A percentile compares a stretch with the other conserved stretches of the same genome.
Evolutionary conservation across 2,797 vertebrate genomes (phyloP).

Genomic region (Lagodon rhomboides): DNA sequence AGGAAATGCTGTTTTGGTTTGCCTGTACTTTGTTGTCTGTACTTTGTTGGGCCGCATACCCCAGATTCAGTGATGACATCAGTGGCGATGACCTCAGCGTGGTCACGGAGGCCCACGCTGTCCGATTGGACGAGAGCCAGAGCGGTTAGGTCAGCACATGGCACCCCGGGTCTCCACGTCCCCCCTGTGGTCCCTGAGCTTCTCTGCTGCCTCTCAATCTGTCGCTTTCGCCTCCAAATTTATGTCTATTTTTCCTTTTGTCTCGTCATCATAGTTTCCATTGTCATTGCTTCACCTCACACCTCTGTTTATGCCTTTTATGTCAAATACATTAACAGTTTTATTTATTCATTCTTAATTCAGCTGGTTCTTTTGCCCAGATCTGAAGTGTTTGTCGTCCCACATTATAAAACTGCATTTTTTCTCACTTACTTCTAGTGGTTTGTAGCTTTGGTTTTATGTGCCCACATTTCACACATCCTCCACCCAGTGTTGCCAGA

Average conservation of each 20-base stretch:
- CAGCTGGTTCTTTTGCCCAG: background rate
- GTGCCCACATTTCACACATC: slow-evolving; percentile 13
- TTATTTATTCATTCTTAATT: background rate
- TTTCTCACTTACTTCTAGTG: background rate
- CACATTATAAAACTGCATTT: slow-evolving; percentile 1
- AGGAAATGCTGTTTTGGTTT: slow-evolving; percentile 88
- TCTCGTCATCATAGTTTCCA: slow-evolving; percentile 46
- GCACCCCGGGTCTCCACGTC: slow-evolving; percentile 68
- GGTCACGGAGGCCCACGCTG: slow-evolving; percentile 65
- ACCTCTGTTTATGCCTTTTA: slow-evolving; percentile 26
- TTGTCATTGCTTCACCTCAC: slow-evolving; percentile 46
- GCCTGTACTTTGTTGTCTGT: slow-evolving; percentile 65
- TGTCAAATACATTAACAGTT: slow-evolving; percentile 17
- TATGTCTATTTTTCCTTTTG: slow-evolving; percentile 23
- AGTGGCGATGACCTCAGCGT: slow-evolving; percentile 73
- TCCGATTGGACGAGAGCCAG: slow-evolving; percentile 65
- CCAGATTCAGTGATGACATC: slow-evolving; percentile 76
- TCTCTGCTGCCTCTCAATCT: slow-evolving; percentile 62
- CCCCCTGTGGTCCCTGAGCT: slow-evolving; percentile 60
- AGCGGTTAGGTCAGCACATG: slow-evolving; percentile 78
- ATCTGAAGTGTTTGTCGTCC: slow-evolving; percentile 3
- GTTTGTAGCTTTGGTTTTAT: slow-evolving; percentile 12
- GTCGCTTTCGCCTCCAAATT: slow-evolving; percentile 46
- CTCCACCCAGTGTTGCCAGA: background rate
- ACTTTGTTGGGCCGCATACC: slow-evolving; percentile 58